Percentiles rank a stretch among this genome's conserved stretches.
These are phyloP conservation scores for Nautilus pompilius DNA, from an alignment of 1,140 invertebrate species.

Conservation along the genomic window DNA sequence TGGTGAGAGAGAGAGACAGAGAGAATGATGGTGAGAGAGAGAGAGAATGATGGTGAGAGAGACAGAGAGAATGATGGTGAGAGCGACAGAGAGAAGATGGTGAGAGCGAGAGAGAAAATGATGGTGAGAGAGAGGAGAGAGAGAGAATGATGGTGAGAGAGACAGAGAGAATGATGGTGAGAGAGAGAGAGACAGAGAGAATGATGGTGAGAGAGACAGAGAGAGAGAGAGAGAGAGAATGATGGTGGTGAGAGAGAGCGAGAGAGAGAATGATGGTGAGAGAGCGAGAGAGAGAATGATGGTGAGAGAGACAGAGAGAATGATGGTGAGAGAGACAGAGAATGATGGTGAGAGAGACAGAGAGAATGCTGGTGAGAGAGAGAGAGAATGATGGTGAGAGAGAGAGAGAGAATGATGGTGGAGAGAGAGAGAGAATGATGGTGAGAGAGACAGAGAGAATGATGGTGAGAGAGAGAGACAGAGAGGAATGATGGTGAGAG, in stretches of 20 bases:
- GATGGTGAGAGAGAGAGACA: not conserved
- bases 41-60: not conserved
- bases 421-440: not conserved
- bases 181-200: not conserved
- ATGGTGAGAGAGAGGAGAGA: not conserved
- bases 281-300: not conserved
- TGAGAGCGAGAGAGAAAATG: not conserved
- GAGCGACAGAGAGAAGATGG: not conserved
- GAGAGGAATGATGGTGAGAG: not conserved
- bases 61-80: not conserved
- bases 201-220: not conserved
- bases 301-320: not conserved
- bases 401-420: not conserved
- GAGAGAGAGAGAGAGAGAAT: not conserved
- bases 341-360: not conserved
- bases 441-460: not conserved
- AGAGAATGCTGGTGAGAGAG: not conserved
- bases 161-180: not conserved
- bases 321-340: not conserved
- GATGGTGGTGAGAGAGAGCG: not conserved
- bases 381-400: not conserved
- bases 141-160: not conserved
- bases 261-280: too few species aligned
- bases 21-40: not conserved
- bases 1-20: not conserved